Percentiles rank a stretch among this genome's conserved stretches.
Evolutionary conservation across 1,140 invertebrate genomes (phyloP).

Genomic region (Eubasilissa regina): DNA sequence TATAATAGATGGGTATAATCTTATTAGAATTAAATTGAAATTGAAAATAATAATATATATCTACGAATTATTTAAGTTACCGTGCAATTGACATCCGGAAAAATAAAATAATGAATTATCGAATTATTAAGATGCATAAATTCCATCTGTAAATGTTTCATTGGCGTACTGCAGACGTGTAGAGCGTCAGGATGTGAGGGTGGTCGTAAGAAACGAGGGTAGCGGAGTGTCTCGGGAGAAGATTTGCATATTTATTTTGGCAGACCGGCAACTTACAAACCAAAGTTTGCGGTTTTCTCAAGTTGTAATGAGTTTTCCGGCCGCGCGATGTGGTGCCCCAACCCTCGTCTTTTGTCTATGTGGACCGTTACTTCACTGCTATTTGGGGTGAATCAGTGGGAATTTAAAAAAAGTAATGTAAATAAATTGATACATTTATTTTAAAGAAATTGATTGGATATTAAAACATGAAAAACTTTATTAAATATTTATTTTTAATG

Average conservation of each 20-base stretch:
- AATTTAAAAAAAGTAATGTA: not conserved
- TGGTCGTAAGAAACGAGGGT: conserved; percentile 1
- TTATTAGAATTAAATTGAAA: too few relatives aligned
- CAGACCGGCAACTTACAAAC: conserved; percentile 55
- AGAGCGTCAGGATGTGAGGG: not conserved
- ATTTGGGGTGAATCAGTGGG: conserved; percentile 4
- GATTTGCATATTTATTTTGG: conserved; percentile 60
- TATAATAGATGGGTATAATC: too few relatives aligned
- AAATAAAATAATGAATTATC: not conserved
- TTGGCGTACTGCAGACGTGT: conserved; percentile 11
- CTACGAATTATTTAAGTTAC: not conserved
- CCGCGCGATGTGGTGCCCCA: not conserved
- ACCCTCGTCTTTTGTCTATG: not conserved
- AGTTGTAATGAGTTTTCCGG: conserved; percentile 59
- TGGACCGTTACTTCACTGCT: conserved; percentile 12
- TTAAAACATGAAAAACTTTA: too few relatives aligned
- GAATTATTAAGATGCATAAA: not conserved
- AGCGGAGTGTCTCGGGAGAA: conserved; percentile 24
- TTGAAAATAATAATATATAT: too few relatives aligned
- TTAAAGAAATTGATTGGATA: not conserved
- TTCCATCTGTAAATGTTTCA: conserved; percentile 12
- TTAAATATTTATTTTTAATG: too few relatives aligned
- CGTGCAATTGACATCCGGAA: conserved; percentile 5
- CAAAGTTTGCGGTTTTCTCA: conserved; percentile 58
- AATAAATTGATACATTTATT: not conserved